Evolutionary conservation across 2,888 invertebrate genomes (phyloP).

Genomic region (Lepidonotus clava): DNA sequence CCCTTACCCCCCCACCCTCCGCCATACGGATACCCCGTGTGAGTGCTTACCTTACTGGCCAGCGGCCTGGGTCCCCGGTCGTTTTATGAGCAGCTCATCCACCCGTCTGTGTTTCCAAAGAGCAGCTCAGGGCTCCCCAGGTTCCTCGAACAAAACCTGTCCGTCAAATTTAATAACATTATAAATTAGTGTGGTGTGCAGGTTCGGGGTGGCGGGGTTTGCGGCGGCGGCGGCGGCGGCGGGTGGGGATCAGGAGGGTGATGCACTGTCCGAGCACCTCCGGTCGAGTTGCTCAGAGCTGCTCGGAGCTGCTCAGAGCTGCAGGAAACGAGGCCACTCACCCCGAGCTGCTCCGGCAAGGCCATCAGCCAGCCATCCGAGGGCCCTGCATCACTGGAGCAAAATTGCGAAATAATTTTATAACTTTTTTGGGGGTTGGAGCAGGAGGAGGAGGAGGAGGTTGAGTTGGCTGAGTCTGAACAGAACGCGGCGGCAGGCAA

Average conservation of each 20-base stretch:
- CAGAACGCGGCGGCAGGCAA: too few species aligned
- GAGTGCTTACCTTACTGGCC: conserved; percentile 17
- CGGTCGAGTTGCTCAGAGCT: too few species aligned
- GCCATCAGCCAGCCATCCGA: not conserved
- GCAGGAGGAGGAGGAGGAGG: not conserved
- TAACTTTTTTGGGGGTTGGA: too few species aligned
- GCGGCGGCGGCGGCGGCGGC: too few species aligned
- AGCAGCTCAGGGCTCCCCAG: not conserved
- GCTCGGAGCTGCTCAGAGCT: too few species aligned
- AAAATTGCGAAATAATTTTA: conserved; percentile 8
- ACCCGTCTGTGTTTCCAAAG: not conserved
- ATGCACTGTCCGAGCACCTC: too few species aligned
- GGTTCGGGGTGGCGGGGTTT: too few species aligned
- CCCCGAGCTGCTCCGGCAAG: not conserved
- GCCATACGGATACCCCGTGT: not conserved
- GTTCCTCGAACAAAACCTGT: conserved; percentile 10
- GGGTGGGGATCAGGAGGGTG: too few species aligned
- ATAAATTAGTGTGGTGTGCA: conserved; percentile 35
- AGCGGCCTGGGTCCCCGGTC: not conserved
- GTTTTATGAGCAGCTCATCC: not conserved
- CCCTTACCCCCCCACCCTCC: not conserved
- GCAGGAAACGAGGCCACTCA: too few species aligned
- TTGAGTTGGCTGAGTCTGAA: not conserved
- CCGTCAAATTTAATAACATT: conserved; percentile 33
- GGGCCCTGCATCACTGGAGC: not conserved